Evolutionary conservation across 2,797 vertebrate genomes (phyloP), one percentile per base, ranked within the genome.

Genomic region (Orestias chungarensis): DNA sequence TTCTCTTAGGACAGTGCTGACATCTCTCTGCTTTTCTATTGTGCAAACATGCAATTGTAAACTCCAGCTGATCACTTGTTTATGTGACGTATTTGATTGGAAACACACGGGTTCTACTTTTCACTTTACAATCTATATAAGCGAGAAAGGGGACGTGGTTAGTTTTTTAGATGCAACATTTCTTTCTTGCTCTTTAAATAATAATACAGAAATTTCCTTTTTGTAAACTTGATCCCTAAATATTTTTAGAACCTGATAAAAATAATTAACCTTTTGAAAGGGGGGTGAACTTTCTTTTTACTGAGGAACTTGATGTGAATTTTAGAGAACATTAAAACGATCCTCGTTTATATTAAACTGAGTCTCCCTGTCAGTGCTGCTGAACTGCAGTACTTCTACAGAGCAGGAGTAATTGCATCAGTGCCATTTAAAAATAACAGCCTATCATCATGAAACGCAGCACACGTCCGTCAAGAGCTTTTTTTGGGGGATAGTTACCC

Each of bases 391-490:
- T 59, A 57, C 38, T 27, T 23, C 3, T 29, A 43, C 76, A 78
- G 71, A 71, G 73, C 57, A 25, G 66, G 83, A 75, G 87, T 80
- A 77, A 82, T 74, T 84, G 78, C 83, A 83, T 89, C 79, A 86
- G 78, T 54, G 78, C 64, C 75, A 47, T 80, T 86, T 81, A 68
- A 76, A 83, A 85, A 81, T 74, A 75, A 73, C 15, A 78, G 47
- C 62, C 76, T 76, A 80, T 85, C 77, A 68, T 67, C 43, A n/a
- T 14, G 74, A 57, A 47, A 40, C 43, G 27, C 64, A 43, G 76
- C 73, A 29, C 77, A 31, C 47, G 84, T 88, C 91, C 76, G 76
- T 91, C 88, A 89, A 82, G 79, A 11, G 71, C 46, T 33, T 10
- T 8, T 86, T 83, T 74, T 29, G 69, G n/a, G n/a, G n/a, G 68